These are phyloP conservation scores for Pachypeltis micranthus DNA, from an alignment of 1,140 invertebrate species.

Conservation along the genomic window DNA sequence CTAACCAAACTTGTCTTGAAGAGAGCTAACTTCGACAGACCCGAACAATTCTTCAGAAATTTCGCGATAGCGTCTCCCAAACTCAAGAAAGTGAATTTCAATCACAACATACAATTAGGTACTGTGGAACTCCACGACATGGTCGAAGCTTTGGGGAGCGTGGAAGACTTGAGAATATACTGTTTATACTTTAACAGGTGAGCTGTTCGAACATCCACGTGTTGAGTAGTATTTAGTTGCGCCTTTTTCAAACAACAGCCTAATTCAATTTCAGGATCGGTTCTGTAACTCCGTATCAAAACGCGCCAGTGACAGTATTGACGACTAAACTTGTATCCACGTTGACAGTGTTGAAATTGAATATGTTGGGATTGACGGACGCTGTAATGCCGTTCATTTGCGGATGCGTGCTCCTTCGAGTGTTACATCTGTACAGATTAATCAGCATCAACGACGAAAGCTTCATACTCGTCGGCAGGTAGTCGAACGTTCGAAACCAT, in stretches of 20 bases:
- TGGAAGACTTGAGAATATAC: constrained; percentile 13
- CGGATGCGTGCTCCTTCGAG: not conserved
- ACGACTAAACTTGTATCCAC: not conserved
- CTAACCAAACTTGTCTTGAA: constrained; percentile 4
- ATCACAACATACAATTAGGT: constrained; percentile 14
- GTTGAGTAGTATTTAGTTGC: not conserved
- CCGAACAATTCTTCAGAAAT: not conserved
- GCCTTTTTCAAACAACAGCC: not conserved
- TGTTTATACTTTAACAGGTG: constrained; percentile 12
- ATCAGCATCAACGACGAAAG: not conserved
- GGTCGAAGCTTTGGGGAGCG: not conserved
- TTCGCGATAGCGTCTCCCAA: not conserved
- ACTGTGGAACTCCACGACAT: not conserved
- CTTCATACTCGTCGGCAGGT: not conserved
- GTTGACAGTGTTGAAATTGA: constrained; percentile 8
- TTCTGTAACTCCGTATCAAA: constrained; percentile 7
- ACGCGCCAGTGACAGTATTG: not conserved
- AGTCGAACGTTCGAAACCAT: not conserved
- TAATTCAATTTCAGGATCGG: not conserved
- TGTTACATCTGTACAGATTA: constrained; percentile 13
- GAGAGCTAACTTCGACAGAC: not conserved
- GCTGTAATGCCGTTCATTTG: not conserved
- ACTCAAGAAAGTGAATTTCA: constrained; percentile 5
- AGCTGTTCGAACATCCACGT: not conserved
- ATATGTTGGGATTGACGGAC: constrained; percentile 13